Base-by-base conservation (phyloP, 1,140 invertebrate species). In the Fopius arisanus region DNA sequence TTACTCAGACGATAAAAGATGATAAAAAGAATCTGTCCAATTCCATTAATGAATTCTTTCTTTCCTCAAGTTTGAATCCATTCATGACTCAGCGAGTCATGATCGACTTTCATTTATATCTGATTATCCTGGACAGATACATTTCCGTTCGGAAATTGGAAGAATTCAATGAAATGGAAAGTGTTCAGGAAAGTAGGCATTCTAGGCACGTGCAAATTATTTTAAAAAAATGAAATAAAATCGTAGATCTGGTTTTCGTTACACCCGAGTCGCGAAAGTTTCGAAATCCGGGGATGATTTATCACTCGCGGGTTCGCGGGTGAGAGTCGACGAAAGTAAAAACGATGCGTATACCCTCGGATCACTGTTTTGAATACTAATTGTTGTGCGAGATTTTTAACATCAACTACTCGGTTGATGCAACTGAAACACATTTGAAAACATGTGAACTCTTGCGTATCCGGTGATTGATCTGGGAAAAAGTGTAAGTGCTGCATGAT, bases 251-350 rank as follows among this genome's bases (percentile, higher is more conserved):
- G 33, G 3, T 37, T 37, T 37, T 37, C 33, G 33, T 48, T 7
- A n/a, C 43, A 48, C n/a, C 16, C 16, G n/a, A 16, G 3, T 28
- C 23, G 9, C 6, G 54, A 62, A 62, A 62, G 54, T 62, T 51
- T 12, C 48, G 19, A 51, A 51, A 51, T 51, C n/a, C 21, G 4
- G 48, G 21, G 12, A 4, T 26, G 28, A 62, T 62, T 28, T 62
- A 62, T 62, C 54, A 62, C 54, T 62, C 26, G 1, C 12, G 16
- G 43, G 43, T 19, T 7, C 19, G 3, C 12, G 54, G 26, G 54
- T 62, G 54, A 62, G 21, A 62, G 19, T 62, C 16, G 23, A 62
- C 54, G 54, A 62, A 28, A 62, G 54, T 62, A 62, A 62, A 28
- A 62, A 14, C 21, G 26, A 62, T 28, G 12, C 23, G 12, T 62